Percentiles rank a stretch among this genome's conserved stretches.
phyloP scores from a whole-genome alignment of 2,888 invertebrate genomes.

The Acrobasis repandana region DNA sequence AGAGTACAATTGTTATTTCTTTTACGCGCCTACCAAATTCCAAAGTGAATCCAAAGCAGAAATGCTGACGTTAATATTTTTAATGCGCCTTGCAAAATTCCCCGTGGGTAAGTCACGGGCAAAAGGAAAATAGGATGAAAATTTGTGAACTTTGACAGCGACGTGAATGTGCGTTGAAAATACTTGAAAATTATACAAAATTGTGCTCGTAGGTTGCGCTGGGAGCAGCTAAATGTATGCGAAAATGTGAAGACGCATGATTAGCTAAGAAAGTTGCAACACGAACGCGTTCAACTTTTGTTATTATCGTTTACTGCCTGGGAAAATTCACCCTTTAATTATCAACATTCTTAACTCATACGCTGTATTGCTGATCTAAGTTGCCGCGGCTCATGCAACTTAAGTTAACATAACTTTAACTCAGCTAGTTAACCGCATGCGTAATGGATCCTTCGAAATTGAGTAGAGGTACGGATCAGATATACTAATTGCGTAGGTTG shows the following conservation, averaged over 20 bases:
- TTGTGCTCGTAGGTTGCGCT: background rate
- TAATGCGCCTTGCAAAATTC: conserved; percentile 12
- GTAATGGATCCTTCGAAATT: background rate
- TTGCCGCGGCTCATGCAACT: conserved; percentile 6
- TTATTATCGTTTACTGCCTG: conserved; percentile 61
- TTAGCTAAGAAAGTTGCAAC: conserved; percentile 63
- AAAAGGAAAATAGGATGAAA: conserved; percentile 2
- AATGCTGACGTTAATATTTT: conserved; percentile 2
- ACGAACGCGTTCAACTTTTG: conserved; percentile 58
- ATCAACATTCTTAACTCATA: conserved; percentile 53
- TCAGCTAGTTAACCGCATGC: conserved; percentile 8
- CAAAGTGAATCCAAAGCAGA: too few species aligned
- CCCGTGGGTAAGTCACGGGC: background rate
- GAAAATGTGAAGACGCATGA: conserved; percentile 45
- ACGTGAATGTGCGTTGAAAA: conserved; percentile 9
- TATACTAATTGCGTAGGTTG: background rate
- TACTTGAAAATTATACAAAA: conserved; percentile 13
- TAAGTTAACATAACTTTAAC: background rate
- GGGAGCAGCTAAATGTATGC: conserved; percentile 9
- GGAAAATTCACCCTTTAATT: conserved; percentile 61
- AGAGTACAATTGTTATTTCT: too few species aligned
- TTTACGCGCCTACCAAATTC: too few species aligned
- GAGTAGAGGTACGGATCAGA: background rate
- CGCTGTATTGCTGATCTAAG: conserved; percentile 26
- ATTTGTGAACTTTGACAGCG: conserved; percentile 16